Evolutionary conservation across 2,113 vertebrate genomes (phyloP), one percentile per base, ranked within the genome.

Genomic region (Labrus mixtus): DNA sequence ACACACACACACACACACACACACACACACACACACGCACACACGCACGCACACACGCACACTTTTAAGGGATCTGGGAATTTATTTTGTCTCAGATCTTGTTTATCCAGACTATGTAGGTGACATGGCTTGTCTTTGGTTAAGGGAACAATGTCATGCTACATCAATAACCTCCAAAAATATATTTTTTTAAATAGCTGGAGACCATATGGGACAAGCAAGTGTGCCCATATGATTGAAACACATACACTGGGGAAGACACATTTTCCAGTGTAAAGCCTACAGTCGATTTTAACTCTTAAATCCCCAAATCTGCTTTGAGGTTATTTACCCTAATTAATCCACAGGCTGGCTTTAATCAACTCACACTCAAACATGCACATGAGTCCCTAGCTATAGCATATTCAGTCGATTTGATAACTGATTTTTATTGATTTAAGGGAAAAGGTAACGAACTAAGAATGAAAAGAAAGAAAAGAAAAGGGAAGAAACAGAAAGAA

Each of bases 281-380:
- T 17, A 41, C 73, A 73, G 73, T 82, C 64, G 57, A 83, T 72
- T 76, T 83, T 85, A 82, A 89, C 82, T 72, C 69, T 64, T 86
- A 79, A 91, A 90, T 91, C 91, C 86, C 41, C 43, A 90, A 90
- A 92, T 89, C 89, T 72, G 86, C 85, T 90, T 85, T 81, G 81
- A 65, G 65, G 84, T 91, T 83, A 84, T 91, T 93, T 87, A 90
- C 74, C 84, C 88, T 89, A 86, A 91, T 91, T 86, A 92, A 86
- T 92, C 89, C 82, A 78, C 56, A 60, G 46, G 45, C 71, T 79
- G 64, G 43, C 59, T 89, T 91, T 84, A 89, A 87, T 91, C 76
- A 85, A 73, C 53, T 11, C 12, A 25, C 78, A 68, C 41, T 45
- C 50, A 74, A 36, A 82, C 45, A 48, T 41, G 48, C 19, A 60